These are phyloP conservation scores for Epistrophella euchroma DNA, from an alignment of 2,888 invertebrate genomes.

Conservation along the genomic window DNA sequence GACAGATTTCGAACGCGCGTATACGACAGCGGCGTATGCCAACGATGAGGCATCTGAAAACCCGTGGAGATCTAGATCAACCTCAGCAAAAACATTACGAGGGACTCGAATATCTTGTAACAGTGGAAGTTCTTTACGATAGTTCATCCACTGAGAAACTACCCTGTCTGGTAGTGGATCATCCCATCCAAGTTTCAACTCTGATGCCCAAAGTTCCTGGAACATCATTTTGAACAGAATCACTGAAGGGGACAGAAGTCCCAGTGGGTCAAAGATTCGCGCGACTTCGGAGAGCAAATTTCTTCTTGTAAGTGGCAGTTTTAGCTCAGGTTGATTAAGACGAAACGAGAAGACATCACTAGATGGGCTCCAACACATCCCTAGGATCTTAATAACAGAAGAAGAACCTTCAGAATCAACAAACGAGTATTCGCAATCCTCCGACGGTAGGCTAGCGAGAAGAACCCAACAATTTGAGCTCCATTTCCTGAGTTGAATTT, in stretches of 20 bases:
- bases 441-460: not conserved
- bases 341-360: constrained; percentile 9
- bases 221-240: constrained; percentile 1
- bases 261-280: constrained; percentile 1
- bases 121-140: not conserved
- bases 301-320: not conserved
- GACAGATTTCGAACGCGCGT: not conserved
- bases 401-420: not conserved
- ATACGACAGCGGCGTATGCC: not conserved
- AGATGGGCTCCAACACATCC: constrained; percentile 22
- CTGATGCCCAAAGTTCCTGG: constrained; percentile 6
- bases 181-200: not conserved
- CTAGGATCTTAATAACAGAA: constrained; percentile 7
- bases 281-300: not conserved
- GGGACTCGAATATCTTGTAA: not conserved
- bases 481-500: constrained; percentile 33
- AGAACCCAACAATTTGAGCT: constrained; percentile 42
- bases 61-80: not conserved
- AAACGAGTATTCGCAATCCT: constrained; percentile 29
- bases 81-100: not conserved
- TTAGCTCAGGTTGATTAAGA: not conserved
- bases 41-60: not conserved
- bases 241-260: not conserved
- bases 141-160: not conserved
- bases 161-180: not conserved